A percentile compares a stretch with the other conserved stretches of the same genome.
Evolutionary conservation across 1,140 invertebrate species (phyloP).

Genomic region (Dreissena polymorpha): DNA sequence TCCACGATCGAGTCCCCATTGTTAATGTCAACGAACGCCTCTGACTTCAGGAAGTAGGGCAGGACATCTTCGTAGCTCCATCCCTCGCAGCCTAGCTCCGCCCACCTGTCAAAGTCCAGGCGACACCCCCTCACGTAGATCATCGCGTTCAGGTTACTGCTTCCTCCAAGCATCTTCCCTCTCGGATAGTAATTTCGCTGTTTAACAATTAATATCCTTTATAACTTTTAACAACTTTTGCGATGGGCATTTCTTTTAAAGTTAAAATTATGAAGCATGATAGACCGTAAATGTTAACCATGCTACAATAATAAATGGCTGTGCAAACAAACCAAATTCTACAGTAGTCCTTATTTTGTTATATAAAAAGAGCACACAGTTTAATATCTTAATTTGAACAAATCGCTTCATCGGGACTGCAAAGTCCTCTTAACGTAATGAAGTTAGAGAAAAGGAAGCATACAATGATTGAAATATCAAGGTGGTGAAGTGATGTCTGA

Average conservation of each 20-base stretch:
- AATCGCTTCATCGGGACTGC: too few relatives aligned
- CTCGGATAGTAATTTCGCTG: slow-evolving; percentile 57
- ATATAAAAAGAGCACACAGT: too few relatives aligned
- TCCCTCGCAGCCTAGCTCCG: slow-evolving; percentile 90
- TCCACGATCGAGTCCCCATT: background rate
- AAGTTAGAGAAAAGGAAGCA: too few relatives aligned
- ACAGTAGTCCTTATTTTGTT: too few relatives aligned
- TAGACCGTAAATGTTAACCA: too few relatives aligned
- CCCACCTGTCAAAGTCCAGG: slow-evolving; percentile 95
- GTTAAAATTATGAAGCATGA: too few relatives aligned
- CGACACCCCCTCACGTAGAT: slow-evolving; percentile 94
- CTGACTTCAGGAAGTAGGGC: slow-evolving; percentile 94
- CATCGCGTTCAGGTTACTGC: slow-evolving; percentile 91
- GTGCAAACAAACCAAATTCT: too few relatives aligned
- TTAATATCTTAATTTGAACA: too few relatives aligned
- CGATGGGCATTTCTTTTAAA: slow-evolving; percentile 81
- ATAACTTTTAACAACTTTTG: slow-evolving; percentile 85
- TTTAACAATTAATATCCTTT: slow-evolving; percentile 82
- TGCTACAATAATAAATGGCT: too few relatives aligned
- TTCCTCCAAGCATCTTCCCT: slow-evolving; percentile 13
- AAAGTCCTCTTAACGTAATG: too few relatives aligned
- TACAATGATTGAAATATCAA: too few relatives aligned
- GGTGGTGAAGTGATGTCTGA: too few relatives aligned
- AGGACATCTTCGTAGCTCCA: slow-evolving; percentile 92
- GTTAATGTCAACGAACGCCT: slow-evolving; percentile 21